Conservation (phyloP, 2,113 vertebrate genomes). For the Aldabrachelys gigantea region DNA sequence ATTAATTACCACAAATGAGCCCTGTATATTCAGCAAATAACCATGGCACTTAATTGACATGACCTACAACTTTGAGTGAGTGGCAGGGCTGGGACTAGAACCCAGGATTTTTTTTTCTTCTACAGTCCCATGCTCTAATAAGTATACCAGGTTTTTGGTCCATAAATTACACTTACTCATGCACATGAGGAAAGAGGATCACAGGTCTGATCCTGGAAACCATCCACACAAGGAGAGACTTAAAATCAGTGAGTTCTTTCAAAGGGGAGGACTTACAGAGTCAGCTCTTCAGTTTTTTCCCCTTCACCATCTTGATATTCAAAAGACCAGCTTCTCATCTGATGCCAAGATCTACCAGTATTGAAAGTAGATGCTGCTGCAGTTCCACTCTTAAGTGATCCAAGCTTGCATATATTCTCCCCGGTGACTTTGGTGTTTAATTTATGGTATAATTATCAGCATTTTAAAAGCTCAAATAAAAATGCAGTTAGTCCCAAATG, state of each 20-base stretch:
- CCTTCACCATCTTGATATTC: background rate
- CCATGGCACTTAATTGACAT: background rate
- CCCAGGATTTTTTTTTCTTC: background rate
- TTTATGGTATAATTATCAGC: background rate
- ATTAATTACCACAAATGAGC: background rate
- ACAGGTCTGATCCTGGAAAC: background rate
- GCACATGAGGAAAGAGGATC: background rate
- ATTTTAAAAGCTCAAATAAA: background rate
- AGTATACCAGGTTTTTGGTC: background rate
- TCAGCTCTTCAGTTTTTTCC: background rate
- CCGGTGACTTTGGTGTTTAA: background rate
- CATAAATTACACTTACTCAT: background rate
- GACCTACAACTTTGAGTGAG: fast-evolving
- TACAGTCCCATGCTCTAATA: background rate
- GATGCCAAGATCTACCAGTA: background rate
- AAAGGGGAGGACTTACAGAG: background rate
- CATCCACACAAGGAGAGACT: background rate
- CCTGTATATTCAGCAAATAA: background rate
- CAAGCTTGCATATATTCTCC: background rate
- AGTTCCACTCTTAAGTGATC: background rate
- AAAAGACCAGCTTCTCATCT: background rate
- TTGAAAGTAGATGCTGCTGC: background rate
- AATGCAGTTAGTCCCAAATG: background rate
- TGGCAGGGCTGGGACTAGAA: background rate
- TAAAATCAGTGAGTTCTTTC: fast-evolving